Base-by-base conservation (phyloP, 2,797 vertebrate genomes). In the Semotilus atromaculatus region DNA sequence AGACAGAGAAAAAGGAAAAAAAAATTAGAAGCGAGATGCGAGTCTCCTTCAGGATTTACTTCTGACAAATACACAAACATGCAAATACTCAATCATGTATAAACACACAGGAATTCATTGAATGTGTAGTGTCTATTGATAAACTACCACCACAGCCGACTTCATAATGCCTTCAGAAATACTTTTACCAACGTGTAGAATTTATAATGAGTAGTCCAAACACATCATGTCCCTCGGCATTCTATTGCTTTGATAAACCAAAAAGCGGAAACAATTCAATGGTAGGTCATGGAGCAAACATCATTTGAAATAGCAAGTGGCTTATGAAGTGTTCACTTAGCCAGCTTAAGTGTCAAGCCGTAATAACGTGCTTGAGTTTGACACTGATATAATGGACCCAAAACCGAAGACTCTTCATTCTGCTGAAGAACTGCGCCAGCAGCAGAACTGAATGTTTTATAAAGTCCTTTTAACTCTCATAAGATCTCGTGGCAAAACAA, bases 251-350 rank as follows among this genome's bases (percentile, higher is more conserved):
- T 77, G 43, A 43, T 62, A 68, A 34, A 68, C 10, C 48, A 78
- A 66, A 83, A 58, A 3, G 43, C 2, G 1, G 45, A 84, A 78
- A 70, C 64, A 43, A 68, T 31, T 40, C 21, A 70, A 23, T 19
- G n/a, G 36, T 45, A 43, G 36, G 53, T 84, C 74, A 70, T 13
- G 34, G 73, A 71, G 60, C 48, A 78, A 77, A 78, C 29, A 70
- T 23, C 38, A 60, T 45, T 31, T 77, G n/a, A 83, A 83, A 77
- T 29, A 16, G 45, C 36, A 0, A 83, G 45, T 38, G 36, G 53
- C 21, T 45, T 45, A 71, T 79, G 38, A 78, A 79, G 66, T 84
- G 83, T 79, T 84, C 71, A 70, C n/a, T 48, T 31, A 58, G 36
- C 3, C 75, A 60, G 66, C 53, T 51, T 36, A 38, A 70, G 36